Base-by-base conservation (phyloP, 2,888 invertebrate genomes). In the Lasioglossum lativentre region DNA sequence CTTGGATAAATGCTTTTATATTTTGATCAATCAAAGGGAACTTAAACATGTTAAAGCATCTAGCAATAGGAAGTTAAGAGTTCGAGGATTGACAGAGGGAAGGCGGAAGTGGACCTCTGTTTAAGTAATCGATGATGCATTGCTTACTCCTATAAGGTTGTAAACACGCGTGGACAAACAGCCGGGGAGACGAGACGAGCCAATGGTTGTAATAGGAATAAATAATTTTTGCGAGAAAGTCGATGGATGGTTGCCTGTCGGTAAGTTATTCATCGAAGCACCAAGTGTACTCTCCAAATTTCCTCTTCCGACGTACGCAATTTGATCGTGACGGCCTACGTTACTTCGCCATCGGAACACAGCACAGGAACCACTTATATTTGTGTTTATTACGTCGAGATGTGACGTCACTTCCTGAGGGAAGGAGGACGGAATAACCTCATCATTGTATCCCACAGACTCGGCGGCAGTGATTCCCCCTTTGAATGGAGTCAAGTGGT, bases 361-460 rank as follows among this genome's bases (percentile, higher is more conserved):
- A 82, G 82, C 88, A 85, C 91, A 90, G 90, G 92, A 91, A 91
- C 90, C 84, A 87, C 90, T 93, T 90, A 90, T 93, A 91, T 92
- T 92, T 92, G 91, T 93, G 88, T 92, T 91, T 92, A 91, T 92
- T 89, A 92, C 92, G 90, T 92, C 91, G 93, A 89, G 89, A 92
- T 89, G 88, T 92, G 92, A 93, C 92, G 93, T 93, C 93, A 93
- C 89, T 92, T 93, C 93, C 93, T 89, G 92, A 90, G 93, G 92
- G 91, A 92, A 92, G 89, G 91, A 92, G 92, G 91, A 91, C 93
- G 93, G 93, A 93, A 93, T 93, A 93, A 93, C 92, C 93, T 93
- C 92, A 93, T 93, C 93, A 93, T 89, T 92, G 91, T 91, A 90
- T 90, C 90, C 93, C 92, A 90, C 87, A 90, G 88, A 91, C 84